phyloP scores from a whole-genome alignment of 2,797 vertebrate species.

The Mus minutoides region DNA sequence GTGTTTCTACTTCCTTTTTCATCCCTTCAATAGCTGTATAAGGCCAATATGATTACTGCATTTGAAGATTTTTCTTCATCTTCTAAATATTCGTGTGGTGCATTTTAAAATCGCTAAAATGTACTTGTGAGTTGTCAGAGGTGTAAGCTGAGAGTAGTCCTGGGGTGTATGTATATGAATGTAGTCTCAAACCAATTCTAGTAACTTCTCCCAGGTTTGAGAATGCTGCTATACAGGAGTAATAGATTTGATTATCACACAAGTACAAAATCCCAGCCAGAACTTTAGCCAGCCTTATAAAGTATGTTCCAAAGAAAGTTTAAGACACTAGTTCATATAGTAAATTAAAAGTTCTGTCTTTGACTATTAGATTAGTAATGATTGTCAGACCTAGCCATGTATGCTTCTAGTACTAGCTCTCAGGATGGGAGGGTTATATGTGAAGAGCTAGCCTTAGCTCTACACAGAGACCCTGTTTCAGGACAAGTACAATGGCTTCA shows the following conservation, averaged over 20 bases:
- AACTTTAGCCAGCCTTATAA: not conserved
- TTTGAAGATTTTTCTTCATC: conserved; percentile 15
- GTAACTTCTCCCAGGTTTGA: not conserved
- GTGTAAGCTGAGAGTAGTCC: not conserved
- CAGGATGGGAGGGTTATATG: not conserved
- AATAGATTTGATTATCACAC: not conserved
- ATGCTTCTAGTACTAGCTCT: not conserved
- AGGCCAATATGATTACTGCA: not conserved
- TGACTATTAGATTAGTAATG: not conserved
- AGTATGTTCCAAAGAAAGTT: not conserved
- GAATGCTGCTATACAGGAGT: not conserved
- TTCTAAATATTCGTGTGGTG: not conserved
- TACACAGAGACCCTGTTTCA: not conserved
- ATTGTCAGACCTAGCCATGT: not conserved
- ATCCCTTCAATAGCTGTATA: too few relatives aligned
- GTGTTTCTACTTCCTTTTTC: not conserved
- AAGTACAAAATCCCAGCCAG: not conserved
- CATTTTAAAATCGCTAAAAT: not conserved
- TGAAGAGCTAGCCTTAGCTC: not conserved
- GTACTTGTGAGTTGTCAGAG: not conserved
- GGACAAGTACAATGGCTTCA: not conserved
- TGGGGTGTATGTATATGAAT: not conserved
- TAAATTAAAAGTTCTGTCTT: not conserved
- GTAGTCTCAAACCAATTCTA: not conserved
- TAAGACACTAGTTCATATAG: not conserved